Evolutionary conservation across 2,797 vertebrate species (phyloP), one percentile per base, ranked within the genome.

Genomic region (Dermochelys coriacea): DNA sequence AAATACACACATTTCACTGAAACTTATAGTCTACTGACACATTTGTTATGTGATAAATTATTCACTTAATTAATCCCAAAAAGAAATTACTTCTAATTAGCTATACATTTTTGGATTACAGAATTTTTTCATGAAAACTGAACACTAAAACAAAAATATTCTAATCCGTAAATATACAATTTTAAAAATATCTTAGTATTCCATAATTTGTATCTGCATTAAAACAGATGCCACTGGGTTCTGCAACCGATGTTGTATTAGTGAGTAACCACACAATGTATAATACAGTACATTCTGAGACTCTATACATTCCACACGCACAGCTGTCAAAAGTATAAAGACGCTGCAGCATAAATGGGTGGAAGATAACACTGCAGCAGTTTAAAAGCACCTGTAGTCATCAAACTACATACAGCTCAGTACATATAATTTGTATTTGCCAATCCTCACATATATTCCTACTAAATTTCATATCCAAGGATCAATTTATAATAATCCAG

Each of bases 61-160:
- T 64, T 93, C 90, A 37, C 25, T 37, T 68, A 21, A 45, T 5
- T 23, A 27, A 77, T 54, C 61, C 85, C 12, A 89, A 27, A 74
- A 80, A 92, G 86, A 95, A 93, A 93, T 14, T 29, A 89, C 5
- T 86, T 49, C 51, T 27, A 74, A 86, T 90, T 57, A 93, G 52
- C 79, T 93, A 91, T 75, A 45, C 47, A 93, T 77, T 90, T 81
- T 51, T 93, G 14, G 45, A 47, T 49, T 49, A 77, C 14, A 47
- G 45, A 34, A 16, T 21, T 82, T 89, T 77, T 12, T 29, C 77
- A 61, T 10, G 74, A 94, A 77, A 94, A 29, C 86, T 55, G 59
- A 93, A 91, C 21, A 59, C 3, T n/a, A 50, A 52, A 85, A 85
- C n/a, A 74, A 88, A 86, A 86, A 52, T 52, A 11, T 8, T 93